Conservation (phyloP, 2,888 invertebrate species). For the Amphipoea lucens region DNA sequence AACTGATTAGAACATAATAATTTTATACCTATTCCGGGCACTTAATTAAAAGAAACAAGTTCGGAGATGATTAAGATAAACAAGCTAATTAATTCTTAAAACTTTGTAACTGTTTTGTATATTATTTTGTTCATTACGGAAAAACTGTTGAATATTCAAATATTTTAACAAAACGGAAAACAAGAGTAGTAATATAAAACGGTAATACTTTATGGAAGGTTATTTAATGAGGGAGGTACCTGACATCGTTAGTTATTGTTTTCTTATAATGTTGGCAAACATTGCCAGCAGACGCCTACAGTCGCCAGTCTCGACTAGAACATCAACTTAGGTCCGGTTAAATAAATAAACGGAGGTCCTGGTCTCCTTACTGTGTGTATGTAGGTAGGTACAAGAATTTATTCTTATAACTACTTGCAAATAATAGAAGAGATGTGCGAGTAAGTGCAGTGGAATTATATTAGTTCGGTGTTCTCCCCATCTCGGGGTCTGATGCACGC, state of each 20-base stretch:
- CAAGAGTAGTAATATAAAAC: neutral
- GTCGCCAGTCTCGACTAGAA: neutral
- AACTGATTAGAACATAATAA: conserved; percentile 2
- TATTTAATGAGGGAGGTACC: neutral
- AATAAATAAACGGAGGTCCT: neutral
- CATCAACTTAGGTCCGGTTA: no score
- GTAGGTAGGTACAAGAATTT: neutral
- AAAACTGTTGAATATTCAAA: conserved; percentile 37
- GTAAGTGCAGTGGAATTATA: neutral
- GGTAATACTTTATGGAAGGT: neutral
- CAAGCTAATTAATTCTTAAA: conserved; percentile 28
- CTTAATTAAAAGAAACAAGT: conserved; percentile 46
- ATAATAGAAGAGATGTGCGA: neutral
- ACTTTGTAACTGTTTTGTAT: conserved; percentile 28
- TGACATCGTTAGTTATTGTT: neutral
- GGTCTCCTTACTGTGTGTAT: neutral
- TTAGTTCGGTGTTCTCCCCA: neutral
- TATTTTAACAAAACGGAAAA: conserved; percentile 8
- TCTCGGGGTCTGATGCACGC: neutral
- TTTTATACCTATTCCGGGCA: conserved; percentile 17
- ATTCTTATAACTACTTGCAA: neutral
- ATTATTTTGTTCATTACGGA: conserved; percentile 13
- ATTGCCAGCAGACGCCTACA: neutral
- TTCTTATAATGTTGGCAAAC: neutral
- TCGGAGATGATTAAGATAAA: conserved; percentile 37